These are phyloP conservation scores for Pteronura brasiliensis DNA, from an alignment of 2,113 vertebrate species.

Conservation along the genomic window DNA sequence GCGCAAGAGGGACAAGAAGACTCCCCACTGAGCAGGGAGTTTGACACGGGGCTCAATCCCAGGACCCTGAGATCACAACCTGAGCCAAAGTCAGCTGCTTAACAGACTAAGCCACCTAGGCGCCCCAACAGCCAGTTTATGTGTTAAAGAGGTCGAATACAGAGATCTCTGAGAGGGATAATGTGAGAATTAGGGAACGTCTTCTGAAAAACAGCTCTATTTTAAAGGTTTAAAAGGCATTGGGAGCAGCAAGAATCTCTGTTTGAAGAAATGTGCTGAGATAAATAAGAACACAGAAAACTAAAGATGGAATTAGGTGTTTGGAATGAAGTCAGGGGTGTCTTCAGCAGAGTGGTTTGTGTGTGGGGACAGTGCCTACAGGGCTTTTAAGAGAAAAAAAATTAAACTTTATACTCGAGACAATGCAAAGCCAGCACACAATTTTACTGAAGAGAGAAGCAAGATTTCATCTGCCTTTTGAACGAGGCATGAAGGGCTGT, in stretches of 20 bases:
- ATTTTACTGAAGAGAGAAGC: neutral
- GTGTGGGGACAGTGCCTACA: neutral
- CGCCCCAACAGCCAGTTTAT: neutral
- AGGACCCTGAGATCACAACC: neutral
- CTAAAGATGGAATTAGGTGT: neutral
- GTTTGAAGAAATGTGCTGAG: neutral
- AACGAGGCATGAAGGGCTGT: neutral
- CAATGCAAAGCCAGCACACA: neutral
- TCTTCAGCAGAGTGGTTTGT: neutral
- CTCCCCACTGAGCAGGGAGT: neutral
- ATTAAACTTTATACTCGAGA: neutral
- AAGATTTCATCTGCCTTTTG: neutral
- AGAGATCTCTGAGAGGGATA: neutral
- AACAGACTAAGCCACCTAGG: neutral
- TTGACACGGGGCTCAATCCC: neutral
- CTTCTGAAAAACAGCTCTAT: neutral
- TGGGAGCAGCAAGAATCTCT: neutral
- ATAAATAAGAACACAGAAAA: constrained; percentile 10
- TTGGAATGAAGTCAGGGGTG: neutral
- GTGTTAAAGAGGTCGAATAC: neutral
- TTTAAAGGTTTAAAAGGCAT: neutral
- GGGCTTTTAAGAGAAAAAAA: neutral
- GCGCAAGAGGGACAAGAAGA: neutral
- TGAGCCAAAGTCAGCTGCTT: neutral
- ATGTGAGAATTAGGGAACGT: neutral